Conservation (phyloP, 2,113 vertebrate species). For the Myodes glareolus region DNA sequence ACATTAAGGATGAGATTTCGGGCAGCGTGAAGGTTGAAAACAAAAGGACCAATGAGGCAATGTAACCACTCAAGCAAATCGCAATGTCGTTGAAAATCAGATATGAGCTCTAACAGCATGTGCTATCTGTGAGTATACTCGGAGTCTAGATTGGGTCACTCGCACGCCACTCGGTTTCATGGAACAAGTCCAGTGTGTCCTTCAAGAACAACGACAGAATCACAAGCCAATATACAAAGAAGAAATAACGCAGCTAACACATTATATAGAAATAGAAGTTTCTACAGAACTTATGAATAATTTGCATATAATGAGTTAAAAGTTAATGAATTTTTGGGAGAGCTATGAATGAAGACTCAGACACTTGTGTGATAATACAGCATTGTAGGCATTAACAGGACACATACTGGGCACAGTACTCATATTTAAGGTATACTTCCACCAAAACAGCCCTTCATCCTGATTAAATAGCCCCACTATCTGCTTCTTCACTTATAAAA, state of each 20-base stretch:
- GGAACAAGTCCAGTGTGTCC: background rate
- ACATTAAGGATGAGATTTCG: background rate
- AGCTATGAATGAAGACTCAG: background rate
- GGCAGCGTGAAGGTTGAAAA: background rate
- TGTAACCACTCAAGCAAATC: background rate
- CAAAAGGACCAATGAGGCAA: background rate
- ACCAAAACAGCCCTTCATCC: background rate
- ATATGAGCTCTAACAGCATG: background rate
- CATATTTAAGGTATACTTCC: background rate
- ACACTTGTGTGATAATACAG: rapidly evolving
- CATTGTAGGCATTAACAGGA: background rate
- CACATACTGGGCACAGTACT: background rate
- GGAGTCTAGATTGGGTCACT: background rate
- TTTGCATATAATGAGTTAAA: background rate
- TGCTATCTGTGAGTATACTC: background rate
- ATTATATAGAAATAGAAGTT: slow-evolving; percentile 11
- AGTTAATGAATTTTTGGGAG: background rate
- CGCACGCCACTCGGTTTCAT: background rate
- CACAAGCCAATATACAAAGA: background rate
- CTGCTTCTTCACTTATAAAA: slow-evolving; percentile 15
- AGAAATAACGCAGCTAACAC: background rate
- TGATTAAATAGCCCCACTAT: background rate
- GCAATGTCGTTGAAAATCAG: background rate
- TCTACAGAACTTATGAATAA: background rate
- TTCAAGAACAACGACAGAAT: background rate